A percentile compares a stretch with the other conserved stretches of the same genome.
These are phyloP conservation scores for Leptura quadrifasciata DNA, from an alignment of 2,888 invertebrate species.

Conservation along the genomic window DNA sequence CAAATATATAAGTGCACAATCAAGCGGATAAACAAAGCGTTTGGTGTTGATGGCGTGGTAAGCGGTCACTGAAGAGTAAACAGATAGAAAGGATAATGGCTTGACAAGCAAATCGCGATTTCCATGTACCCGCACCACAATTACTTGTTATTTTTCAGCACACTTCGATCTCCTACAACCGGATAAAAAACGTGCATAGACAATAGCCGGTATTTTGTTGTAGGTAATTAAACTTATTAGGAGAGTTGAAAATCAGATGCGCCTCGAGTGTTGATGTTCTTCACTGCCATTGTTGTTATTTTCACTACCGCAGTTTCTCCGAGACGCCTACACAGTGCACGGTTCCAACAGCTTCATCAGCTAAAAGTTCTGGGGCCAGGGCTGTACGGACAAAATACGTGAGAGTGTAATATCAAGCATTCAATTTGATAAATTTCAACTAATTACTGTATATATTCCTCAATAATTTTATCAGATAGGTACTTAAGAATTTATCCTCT, in stretches of 20 bases:
- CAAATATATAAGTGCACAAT: neutral
- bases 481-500: too few relatives aligned
- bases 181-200: constrained; percentile 30
- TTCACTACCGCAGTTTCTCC: constrained; percentile 41
- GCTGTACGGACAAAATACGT: neutral
- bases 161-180: constrained; percentile 32
- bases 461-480: too few relatives aligned
- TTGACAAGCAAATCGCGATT: constrained; percentile 17
- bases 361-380: constrained; percentile 13
- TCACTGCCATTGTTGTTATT: constrained; percentile 32
- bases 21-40: neutral
- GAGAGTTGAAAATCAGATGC: constrained; percentile 43
- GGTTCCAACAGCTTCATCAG: constrained; percentile 36
- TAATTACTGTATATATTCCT: too few relatives aligned
- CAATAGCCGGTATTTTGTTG: constrained; percentile 35
- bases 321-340: constrained; percentile 35
- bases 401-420: neutral
- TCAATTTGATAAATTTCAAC: neutral
- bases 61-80: constrained; percentile 19
- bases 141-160: constrained; percentile 35
- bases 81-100: constrained; percentile 19
- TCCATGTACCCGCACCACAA: constrained; percentile 27
- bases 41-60: neutral
- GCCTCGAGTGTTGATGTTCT: constrained; percentile 42
- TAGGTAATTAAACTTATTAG: constrained; percentile 43